Evolutionary conservation across 2,888 invertebrate genomes (phyloP), one percentile per base, ranked within the genome.

Genomic region (Hermaeophaga mercurialis): DNA sequence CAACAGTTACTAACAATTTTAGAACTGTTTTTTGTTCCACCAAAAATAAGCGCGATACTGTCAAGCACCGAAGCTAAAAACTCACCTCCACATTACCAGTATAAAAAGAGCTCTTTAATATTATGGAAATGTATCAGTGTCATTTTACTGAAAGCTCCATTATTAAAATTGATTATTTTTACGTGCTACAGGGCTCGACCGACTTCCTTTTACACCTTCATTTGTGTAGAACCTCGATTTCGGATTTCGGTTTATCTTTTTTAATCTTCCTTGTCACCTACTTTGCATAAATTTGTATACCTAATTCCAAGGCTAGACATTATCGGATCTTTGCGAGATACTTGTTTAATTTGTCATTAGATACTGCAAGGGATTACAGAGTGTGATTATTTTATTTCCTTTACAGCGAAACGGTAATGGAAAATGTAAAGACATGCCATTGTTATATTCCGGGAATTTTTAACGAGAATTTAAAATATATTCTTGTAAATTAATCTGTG

Each of bases 211-310:
- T 26, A 47, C 36, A 47, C 36, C 47, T 36, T 47, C 47, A 36
- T 47, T 49, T 49, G 26, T 39, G 2, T 7, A 28, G 6, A 49
- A 39, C 11, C 38, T 36, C 39, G 15, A 26, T 26, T 24, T 36
- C 19, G 12, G 47, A 47, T 18, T 47, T 8, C 22, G 36, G 22
- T 49, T 49, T 38, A 38, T 49, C 39, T 38, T 38, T 49, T 49
- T 24, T 49, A 39, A 49, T 49, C 39, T 28, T 26, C 39, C 26
- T 47, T 36, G 22, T 39, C 38, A 28, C 26, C 28, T 39, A 26
- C 28, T 49, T 39, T 49, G 12, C 48, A 49, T 49, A 49, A 49
- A 49, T 49, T 49, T 39, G 48, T 49, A 49, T 49, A 11, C 38
- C 26, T 28, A 26, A 34, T 22, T 34, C 38, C 22, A n/a, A n/a